phyloP scores from a whole-genome alignment of 2,888 invertebrate genomes.

The Autographa gamma region DNA sequence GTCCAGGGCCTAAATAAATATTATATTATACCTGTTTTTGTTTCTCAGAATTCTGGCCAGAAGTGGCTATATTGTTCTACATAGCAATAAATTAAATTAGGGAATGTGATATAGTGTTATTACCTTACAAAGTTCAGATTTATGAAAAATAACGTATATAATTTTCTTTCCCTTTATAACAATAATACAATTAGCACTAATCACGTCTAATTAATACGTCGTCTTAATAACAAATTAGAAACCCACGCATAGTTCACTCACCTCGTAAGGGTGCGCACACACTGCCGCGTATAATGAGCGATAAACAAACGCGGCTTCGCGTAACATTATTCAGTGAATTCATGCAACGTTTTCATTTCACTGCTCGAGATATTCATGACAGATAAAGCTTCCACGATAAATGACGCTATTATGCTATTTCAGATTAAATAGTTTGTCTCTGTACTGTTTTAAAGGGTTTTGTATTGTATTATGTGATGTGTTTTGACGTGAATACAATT shows the following conservation, averaged over 20 bases:
- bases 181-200: background rate
- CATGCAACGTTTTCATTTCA: slow-evolving; percentile 7
- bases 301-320: background rate
- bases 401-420: background rate
- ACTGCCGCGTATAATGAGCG: background rate
- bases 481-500: background rate
- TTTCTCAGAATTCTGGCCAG: too few species aligned
- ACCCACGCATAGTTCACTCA: background rate
- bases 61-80: too few species aligned
- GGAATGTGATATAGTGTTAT: too few species aligned
- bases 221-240: background rate
- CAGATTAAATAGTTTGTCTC: slow-evolving; percentile 2
- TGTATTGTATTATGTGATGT: background rate
- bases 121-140: background rate
- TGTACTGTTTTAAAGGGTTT: background rate
- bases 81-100: background rate
- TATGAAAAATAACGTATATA: background rate
- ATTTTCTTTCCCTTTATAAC: background rate
- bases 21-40: too few species aligned
- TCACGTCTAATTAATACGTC: slow-evolving; percentile 3
- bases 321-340: slow-evolving; percentile 1
- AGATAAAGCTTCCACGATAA: slow-evolving; percentile 2
- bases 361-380: slow-evolving; percentile 4
- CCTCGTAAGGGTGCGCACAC: slow-evolving; percentile 2
- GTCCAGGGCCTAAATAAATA: too few species aligned